These are phyloP conservation scores for Camponotus pennsylvanicus DNA, from an alignment of 1,140 invertebrate genomes.

Conservation along the genomic window DNA sequence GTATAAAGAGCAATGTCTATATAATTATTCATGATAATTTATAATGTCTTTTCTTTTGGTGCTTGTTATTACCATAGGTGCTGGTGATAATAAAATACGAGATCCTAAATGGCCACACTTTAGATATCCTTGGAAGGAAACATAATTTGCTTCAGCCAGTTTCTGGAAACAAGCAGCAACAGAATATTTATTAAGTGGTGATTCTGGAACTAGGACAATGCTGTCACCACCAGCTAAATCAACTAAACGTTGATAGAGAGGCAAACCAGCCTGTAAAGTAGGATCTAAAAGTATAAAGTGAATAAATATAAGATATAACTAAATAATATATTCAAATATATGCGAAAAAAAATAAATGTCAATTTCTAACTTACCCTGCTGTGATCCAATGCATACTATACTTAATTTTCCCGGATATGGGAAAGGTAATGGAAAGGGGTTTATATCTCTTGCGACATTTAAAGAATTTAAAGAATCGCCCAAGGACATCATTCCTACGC, in stretches of 20 bases:
- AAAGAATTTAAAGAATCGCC: conserved; percentile 85
- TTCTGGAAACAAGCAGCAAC: conserved; percentile 90
- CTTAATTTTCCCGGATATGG: conserved; percentile 93
- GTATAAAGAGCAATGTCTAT: neutral
- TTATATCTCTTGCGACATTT: conserved; percentile 80
- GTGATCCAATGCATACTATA: conserved; percentile 90
- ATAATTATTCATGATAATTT: neutral
- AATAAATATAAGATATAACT: neutral
- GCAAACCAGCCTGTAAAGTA: conserved; percentile 76
- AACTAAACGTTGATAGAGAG: conserved; percentile 84
- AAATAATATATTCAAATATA: conserved; percentile 21
- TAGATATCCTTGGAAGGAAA: conserved; percentile 91
- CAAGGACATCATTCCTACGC: conserved; percentile 89
- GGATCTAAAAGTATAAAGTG: conserved; percentile 73
- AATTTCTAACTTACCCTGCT: conserved; percentile 81
- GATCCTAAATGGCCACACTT: conserved; percentile 93
- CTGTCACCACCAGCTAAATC: conserved; percentile 90
- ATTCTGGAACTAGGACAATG: conserved; percentile 89
- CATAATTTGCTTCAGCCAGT: conserved; percentile 92
- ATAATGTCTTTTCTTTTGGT: neutral
- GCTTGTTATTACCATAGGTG: conserved; percentile 88
- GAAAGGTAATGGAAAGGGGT: conserved; percentile 91
- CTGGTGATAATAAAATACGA: conserved; percentile 91
- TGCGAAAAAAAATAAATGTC: conserved; percentile 27
- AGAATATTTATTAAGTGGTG: conserved; percentile 86